Evolutionary conservation across 2,888 invertebrate species (phyloP).

Genomic region (Leptopilina drosophilae): DNA sequence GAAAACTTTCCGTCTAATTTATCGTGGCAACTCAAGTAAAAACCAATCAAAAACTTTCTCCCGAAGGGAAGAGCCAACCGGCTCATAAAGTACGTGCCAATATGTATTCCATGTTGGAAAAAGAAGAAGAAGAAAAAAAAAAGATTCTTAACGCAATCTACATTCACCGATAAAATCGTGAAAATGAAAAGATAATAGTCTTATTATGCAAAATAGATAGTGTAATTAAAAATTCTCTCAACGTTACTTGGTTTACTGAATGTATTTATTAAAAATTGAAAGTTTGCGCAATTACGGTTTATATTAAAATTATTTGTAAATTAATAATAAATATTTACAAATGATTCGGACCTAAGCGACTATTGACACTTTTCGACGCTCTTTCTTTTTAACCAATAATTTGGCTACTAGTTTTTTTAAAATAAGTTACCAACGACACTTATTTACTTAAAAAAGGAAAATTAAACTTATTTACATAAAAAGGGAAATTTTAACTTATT

Average conservation of each 20-base stretch:
- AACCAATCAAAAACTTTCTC: constrained; percentile 68
- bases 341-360: too few relatives aligned
- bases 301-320: too few relatives aligned
- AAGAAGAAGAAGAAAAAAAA: neutral
- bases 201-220: constrained; percentile 15
- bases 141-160: neutral
- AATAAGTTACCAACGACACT: too few relatives aligned
- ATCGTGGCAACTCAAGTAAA: constrained; percentile 55
- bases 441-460: too few relatives aligned
- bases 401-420: too few relatives aligned
- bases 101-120: neutral
- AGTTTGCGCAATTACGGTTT: neutral
- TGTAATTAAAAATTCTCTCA: neutral
- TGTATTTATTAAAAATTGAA: too few relatives aligned
- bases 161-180: neutral
- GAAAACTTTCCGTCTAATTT: constrained; percentile 65
- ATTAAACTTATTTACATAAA: too few relatives aligned
- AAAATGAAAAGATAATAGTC: constrained; percentile 3
- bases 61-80: constrained; percentile 55
- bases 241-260: neutral
- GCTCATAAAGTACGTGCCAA: constrained; percentile 51
- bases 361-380: too few relatives aligned
- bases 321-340: too few relatives aligned
- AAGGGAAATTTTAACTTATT: too few relatives aligned
- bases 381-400: too few relatives aligned